phyloP scores from a whole-genome alignment of 2,797 vertebrate species.

The Xenentodon cancila region DNA sequence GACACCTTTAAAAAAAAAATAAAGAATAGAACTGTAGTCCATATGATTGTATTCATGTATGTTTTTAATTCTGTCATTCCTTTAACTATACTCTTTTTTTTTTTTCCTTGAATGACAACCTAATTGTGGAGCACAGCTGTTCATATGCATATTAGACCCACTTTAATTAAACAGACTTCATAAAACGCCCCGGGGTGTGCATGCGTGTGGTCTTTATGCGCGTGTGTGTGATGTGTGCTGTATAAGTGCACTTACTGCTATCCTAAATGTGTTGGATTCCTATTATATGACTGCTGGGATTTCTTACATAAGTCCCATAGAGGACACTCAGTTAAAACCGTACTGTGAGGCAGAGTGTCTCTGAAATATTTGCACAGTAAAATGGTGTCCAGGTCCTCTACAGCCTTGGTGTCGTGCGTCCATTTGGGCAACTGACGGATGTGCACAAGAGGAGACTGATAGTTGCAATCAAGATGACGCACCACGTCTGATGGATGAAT shows the following conservation, averaged over 20 bases:
- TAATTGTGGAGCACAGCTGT: conserved; percentile 12
- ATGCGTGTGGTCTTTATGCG: conserved; percentile 13
- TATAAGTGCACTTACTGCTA: conserved; percentile 46
- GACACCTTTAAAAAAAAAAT: not conserved
- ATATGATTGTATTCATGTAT: no score
- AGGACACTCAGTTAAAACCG: conserved; percentile 36
- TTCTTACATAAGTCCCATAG: conserved; percentile 57
- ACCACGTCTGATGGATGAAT: conserved; percentile 68
- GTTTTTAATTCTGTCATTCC: conserved; percentile 1
- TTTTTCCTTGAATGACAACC: not conserved
- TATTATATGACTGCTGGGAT: conserved; percentile 46
- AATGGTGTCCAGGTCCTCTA: conserved; percentile 53
- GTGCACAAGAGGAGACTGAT: conserved; percentile 53
- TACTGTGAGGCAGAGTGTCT: conserved; percentile 21
- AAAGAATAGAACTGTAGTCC: not conserved
- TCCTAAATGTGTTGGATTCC: conserved; percentile 41
- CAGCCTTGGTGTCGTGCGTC: conserved; percentile 32
- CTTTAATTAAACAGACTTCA: conserved; percentile 45
- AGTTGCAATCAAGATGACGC: conserved; percentile 71
- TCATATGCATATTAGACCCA: conserved; percentile 28
- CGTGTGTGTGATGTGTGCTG: conserved; percentile 53
- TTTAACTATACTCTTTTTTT: not conserved
- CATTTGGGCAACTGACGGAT: conserved; percentile 40
- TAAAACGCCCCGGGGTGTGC: conserved; percentile 28
- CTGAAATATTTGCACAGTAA: conserved; percentile 49